Evolutionary conservation across 2,113 vertebrate species (phyloP), one percentile per base, ranked within the genome.

Genomic region (Tachysurus fulvidraco): DNA sequence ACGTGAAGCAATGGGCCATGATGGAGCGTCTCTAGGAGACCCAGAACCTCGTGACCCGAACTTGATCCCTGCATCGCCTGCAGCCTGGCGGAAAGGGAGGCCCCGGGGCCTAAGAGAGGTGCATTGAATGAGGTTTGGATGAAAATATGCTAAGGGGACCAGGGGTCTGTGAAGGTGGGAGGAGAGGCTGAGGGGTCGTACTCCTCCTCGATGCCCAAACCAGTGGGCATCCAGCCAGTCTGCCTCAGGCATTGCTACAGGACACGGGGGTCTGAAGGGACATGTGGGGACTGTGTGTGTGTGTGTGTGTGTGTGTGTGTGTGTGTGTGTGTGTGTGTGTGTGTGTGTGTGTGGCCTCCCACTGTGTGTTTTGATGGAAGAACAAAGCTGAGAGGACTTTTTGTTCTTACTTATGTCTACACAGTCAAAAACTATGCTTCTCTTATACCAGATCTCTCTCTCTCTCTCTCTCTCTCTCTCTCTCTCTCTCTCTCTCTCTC

Each of bases 201-300:
- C 7, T 90, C 89, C 89, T 13, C 88, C 93, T 23, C 81, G 90
- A 2, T 89, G 91, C 50, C 88, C 92, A 44, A 90, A 52, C 93
- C 94, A 0, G 90, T 93, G 0, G 89, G 93, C 21, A 73, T 93
- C 81, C 93, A 95, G 13, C 92, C 96, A 36, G 83, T 94, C 84
- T 0, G 83, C 83, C 5, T 90, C 95, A 83, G 95, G 94, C 69
- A 90, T 94, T 92, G 91, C 88, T 0, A 57, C 95, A 83, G 95
- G 92, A 1, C 89, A 90, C 28, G 36, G 16, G 52, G 64, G 60
- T 76, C 59, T 73, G 52, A 52, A 60, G 80, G 74, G 89, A 62
- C 81, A 83, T 36, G 7, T 87, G 57, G 82, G 74, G 81, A 81
- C 67, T 64, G 79, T 67, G 74, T 77, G 65, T 67, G 78, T 52